These are phyloP conservation scores for Campopleginae sp. DNA, from an alignment of 2,888 invertebrate genomes.

Conservation along the genomic window DNA sequence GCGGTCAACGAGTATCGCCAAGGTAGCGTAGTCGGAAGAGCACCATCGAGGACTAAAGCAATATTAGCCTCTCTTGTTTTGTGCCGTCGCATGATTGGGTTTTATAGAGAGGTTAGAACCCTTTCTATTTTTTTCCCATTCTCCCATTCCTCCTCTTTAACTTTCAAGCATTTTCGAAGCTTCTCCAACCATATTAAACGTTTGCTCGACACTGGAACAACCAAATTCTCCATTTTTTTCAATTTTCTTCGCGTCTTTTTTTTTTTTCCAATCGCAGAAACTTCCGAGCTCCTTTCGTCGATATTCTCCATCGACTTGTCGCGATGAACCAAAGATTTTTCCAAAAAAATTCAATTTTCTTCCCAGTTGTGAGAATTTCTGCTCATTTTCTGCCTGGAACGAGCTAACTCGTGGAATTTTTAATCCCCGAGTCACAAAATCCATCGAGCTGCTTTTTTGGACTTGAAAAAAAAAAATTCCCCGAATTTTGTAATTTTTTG, in stretches of 20 bases:
- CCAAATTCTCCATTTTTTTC: not conserved
- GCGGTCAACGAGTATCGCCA: conserved; percentile 87
- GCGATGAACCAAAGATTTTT: not conserved
- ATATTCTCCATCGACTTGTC: not conserved
- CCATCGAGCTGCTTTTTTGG: no score
- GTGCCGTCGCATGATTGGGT: conserved; percentile 82
- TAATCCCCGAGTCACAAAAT: not conserved
- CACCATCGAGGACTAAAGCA: conserved; percentile 81
- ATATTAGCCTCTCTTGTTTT: conserved; percentile 76
- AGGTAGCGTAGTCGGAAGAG: conserved; percentile 86
- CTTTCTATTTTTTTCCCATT: conserved; percentile 72
- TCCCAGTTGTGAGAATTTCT: not conserved
- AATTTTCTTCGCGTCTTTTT: not conserved
- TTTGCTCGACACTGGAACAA: not conserved
- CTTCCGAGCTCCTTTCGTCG: not conserved
- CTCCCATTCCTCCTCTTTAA: conserved; percentile 26
- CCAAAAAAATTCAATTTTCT: not conserved
- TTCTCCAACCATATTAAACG: not conserved
- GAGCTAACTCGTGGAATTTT: not conserved
- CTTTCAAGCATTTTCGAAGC: not conserved
- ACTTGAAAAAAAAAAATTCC: no score
- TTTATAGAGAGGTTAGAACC: conserved; percentile 80
- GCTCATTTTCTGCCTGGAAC: not conserved
- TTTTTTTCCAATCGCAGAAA: not conserved
- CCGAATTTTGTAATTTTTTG: no score